Evolutionary conservation across 2,888 invertebrate genomes (phyloP), one percentile per base, ranked within the genome.

Genomic region (Lacanobia wlatinum): DNA sequence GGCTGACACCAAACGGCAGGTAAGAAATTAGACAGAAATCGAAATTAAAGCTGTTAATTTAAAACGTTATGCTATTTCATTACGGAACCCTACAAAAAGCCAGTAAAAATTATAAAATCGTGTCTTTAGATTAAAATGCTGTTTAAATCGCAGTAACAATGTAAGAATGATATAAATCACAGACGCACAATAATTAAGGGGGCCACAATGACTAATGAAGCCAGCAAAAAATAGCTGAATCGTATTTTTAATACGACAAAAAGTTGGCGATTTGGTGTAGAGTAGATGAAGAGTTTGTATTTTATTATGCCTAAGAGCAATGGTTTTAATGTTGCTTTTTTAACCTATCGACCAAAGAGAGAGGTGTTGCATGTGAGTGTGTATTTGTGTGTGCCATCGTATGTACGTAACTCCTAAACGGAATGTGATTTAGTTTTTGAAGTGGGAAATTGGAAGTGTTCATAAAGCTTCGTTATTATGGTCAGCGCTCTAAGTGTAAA

Each of bases 121-220:
- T 82, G 82, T 78, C 76, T 78, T 50, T 40, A 79, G 61, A 78
- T 84, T 80, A 83, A 84, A 84, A 84, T 76, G 66, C 59, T 73
- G 64, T 75, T 73, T 58, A 73, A 78, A 80, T 80, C 75, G 66
- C 60, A 74, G 67, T 66, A 80, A 77, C 87, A 87, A 87, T 88
- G 84, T 82, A 77, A 66, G 80, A 78, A 88, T 84, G 86, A 87
- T 87, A 87, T 85, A 87, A 84, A 87, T 88, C 86, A 82, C 64
- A 66, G 82, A 70, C 71, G 85, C 85, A 89, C 90, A 89, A 92
- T 92, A 93, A 94, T 94, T 94, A 94, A 91, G 91, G 84, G 76
- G 82, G 86, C 88, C 87, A 93, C 92, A 94, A 93, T 91, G 88
- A 89, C 87, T 94, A 93, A 94, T 94, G 94, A 94, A 88, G 88